Evolutionary conservation across 2,888 invertebrate species (phyloP).

Genomic region (Cantharis nigra): DNA sequence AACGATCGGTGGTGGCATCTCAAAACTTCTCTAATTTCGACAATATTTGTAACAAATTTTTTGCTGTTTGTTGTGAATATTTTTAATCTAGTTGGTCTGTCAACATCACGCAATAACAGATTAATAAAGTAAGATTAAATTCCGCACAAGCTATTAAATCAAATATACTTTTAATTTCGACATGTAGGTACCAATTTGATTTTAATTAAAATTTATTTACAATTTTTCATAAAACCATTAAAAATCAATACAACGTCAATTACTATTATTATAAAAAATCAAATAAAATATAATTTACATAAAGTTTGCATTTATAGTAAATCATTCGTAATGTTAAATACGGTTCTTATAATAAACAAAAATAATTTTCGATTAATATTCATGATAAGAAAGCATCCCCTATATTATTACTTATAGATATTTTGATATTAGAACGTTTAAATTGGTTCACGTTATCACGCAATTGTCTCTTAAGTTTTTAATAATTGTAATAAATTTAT

Average conservation of each 20-base stretch:
- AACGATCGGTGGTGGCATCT: too few species aligned
- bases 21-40: background rate
- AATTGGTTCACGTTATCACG: conserved; percentile 34
- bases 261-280: background rate
- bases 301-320: background rate
- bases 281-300: background rate
- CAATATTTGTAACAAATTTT: background rate
- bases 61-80: background rate
- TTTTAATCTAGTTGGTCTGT: background rate
- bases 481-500: background rate
- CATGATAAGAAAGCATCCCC: conserved; percentile 22
- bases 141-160: background rate
- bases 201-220: background rate
- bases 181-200: background rate
- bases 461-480: conserved; percentile 25
- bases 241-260: background rate
- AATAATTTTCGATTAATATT: conserved; percentile 27
- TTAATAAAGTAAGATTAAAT: background rate
- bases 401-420: conserved; percentile 24
- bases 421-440: conserved; percentile 32
- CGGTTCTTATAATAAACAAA: conserved; percentile 10
- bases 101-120: background rate
- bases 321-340: background rate
- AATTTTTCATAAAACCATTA: background rate
- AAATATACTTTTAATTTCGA: background rate